Conservation (phyloP, 1,140 invertebrate species). For the Penaeus chinensis region DNA sequence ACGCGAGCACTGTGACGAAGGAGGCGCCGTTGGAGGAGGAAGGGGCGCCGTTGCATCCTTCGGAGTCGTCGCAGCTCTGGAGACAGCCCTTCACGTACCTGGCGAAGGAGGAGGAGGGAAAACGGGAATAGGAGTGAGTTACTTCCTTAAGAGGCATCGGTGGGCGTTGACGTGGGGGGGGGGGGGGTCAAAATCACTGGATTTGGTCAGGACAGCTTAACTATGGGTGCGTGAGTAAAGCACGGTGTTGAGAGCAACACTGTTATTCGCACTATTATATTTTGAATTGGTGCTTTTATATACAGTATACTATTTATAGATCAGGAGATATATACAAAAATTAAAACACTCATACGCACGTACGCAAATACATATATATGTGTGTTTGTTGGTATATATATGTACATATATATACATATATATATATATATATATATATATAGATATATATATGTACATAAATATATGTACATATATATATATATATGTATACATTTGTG, state of each 20-base stretch:
- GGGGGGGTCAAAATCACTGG: too few species aligned
- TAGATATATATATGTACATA: background rate
- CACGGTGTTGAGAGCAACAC: too few species aligned
- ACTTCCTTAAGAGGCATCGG: too few species aligned
- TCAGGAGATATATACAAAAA: too few species aligned
- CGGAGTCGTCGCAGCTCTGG: constrained; percentile 87
- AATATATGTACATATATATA: background rate
- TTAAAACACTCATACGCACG: background rate
- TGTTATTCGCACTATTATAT: too few species aligned
- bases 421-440: constrained; percentile 13
- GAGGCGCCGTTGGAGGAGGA: background rate
- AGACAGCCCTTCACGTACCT: constrained; percentile 89
- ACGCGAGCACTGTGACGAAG: background rate
- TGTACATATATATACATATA: background rate
- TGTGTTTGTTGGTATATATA: background rate
- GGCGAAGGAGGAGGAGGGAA: constrained; percentile 62
- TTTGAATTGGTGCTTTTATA: too few species aligned
- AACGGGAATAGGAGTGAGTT: constrained; percentile 9
- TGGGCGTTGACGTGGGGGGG: too few species aligned
- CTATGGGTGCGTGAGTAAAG: too few species aligned
- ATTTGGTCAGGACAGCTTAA: too few species aligned
- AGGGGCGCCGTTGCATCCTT: constrained; percentile 78
- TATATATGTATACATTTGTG: background rate
- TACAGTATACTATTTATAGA: too few species aligned
- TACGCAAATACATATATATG: background rate